phyloP scores from a whole-genome alignment of 2,113 vertebrate species.

The Tupaia chinensis region DNA sequence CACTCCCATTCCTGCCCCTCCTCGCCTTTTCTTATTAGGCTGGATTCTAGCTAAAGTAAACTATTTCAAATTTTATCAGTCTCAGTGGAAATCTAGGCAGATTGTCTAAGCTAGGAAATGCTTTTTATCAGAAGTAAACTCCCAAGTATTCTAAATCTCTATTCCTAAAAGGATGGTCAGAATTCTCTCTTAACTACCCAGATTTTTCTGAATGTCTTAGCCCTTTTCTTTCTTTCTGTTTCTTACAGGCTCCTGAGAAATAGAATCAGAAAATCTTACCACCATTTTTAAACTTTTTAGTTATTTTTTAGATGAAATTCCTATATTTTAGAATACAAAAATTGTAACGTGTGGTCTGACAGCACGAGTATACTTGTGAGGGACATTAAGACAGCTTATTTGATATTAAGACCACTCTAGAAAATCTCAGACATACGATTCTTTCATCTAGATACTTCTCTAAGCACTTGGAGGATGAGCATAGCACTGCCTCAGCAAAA shows the following conservation, averaged over 20 bases:
- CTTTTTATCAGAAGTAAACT: not conserved
- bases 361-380: not conserved
- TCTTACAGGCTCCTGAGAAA: not conserved
- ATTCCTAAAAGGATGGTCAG: not conserved
- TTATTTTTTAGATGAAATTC: not conserved
- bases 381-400: not conserved
- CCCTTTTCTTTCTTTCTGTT: not conserved
- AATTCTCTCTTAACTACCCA: not conserved
- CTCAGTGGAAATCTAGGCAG: not conserved
- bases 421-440: not conserved
- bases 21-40: not conserved
- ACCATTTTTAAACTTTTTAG: not conserved
- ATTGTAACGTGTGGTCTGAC: not conserved
- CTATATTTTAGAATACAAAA: not conserved
- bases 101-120: not conserved
- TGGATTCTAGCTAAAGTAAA: not conserved
- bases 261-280: not conserved
- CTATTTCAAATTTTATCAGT: not conserved
- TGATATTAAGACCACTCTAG: not conserved
- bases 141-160: not conserved
- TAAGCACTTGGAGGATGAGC: rapidly evolving
- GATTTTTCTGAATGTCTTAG: not conserved
- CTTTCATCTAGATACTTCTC: not conserved
- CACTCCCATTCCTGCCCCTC: not conserved
- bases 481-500: not conserved